Conservation (phyloP, 2,113 vertebrate species). For the Bungarus multicinctus region DNA sequence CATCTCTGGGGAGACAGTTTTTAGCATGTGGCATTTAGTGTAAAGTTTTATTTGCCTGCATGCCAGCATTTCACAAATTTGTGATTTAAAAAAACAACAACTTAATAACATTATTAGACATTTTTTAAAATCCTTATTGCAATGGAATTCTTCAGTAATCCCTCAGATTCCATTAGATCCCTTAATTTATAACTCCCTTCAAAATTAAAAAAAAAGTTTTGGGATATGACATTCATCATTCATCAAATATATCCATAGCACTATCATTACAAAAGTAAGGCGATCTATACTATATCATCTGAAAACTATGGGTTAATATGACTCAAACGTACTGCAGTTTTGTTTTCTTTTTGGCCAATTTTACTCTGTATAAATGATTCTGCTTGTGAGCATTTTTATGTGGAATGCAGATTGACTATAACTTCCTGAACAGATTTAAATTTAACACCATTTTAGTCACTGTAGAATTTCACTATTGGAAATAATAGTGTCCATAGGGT, state of each 20-base stretch:
- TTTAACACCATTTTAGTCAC: constrained; percentile 74
- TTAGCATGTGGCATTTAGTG: constrained; percentile 31
- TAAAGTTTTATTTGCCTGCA: constrained; percentile 50
- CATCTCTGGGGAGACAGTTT: constrained; percentile 46
- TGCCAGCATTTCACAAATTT: constrained; percentile 66
- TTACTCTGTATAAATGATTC: constrained; percentile 76
- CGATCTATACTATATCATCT: constrained; percentile 44
- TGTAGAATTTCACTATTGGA: constrained; percentile 72
- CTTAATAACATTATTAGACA: constrained; percentile 46
- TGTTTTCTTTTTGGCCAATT: constrained; percentile 73
- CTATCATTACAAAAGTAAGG: constrained; percentile 57
- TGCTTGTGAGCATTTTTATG: constrained; percentile 71
- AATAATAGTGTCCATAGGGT: constrained; percentile 77
- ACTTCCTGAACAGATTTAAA: constrained; percentile 83
- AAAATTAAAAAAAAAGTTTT: constrained; percentile 55
- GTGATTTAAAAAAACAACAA: constrained; percentile 47
- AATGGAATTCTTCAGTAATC: constrained; percentile 56
- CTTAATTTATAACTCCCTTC: constrained; percentile 55
- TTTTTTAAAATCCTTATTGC: constrained; percentile 50
- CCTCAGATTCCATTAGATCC: constrained; percentile 55
- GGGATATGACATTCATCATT: constrained; percentile 51
- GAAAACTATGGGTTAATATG: constrained; percentile 61
- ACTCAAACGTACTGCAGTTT: constrained; percentile 57
- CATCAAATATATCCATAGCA: constrained; percentile 52
- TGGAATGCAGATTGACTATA: constrained; percentile 75